These are phyloP conservation scores for Dunckerocampus dactyliophorus DNA, from an alignment of 2,113 vertebrate genomes.

Conservation along the genomic window DNA sequence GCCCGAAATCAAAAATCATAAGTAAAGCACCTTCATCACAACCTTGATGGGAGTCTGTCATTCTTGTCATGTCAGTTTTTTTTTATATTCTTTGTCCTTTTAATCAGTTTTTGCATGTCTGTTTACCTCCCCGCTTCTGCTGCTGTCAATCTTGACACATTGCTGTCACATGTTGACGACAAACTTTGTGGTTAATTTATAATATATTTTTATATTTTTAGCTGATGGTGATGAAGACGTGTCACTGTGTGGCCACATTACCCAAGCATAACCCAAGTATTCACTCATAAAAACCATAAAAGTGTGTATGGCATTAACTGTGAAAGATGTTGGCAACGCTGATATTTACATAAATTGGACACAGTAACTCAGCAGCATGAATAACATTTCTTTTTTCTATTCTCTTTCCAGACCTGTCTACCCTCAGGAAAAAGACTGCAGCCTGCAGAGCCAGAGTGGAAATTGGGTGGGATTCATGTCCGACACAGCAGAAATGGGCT, in stretches of 20 bases:
- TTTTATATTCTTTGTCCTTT: background rate
- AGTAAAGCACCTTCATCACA: no score
- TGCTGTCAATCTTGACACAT: slow-evolving; percentile 2
- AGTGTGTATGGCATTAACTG: slow-evolving; percentile 10
- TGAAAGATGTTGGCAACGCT: slow-evolving; percentile 10
- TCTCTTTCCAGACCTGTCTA: slow-evolving; percentile 5
- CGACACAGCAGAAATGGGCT: background rate
- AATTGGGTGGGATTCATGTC: slow-evolving; percentile 20
- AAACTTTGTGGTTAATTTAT: background rate
- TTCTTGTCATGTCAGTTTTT: background rate
- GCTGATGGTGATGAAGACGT: slow-evolving; percentile 15
- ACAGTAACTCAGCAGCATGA: slow-evolving; percentile 14
- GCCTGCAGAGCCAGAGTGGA: slow-evolving; percentile 15
- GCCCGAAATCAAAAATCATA: slow-evolving; percentile 49
- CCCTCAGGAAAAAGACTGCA: slow-evolving; percentile 2
- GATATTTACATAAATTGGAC: slow-evolving; percentile 12
- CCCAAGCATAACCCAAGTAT: slow-evolving; percentile 16
- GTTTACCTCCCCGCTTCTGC: no score
- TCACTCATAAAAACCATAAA: slow-evolving; percentile 48
- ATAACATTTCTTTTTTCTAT: slow-evolving; percentile 27
- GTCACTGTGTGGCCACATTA: slow-evolving; percentile 36
- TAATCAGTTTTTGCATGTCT: background rate
- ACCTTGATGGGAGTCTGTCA: background rate
- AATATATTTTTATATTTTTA: slow-evolving; percentile 16
- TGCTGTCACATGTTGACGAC: background rate